Evolutionary conservation across 2,888 invertebrate genomes (phyloP).

Genomic region (Autographa gamma): DNA sequence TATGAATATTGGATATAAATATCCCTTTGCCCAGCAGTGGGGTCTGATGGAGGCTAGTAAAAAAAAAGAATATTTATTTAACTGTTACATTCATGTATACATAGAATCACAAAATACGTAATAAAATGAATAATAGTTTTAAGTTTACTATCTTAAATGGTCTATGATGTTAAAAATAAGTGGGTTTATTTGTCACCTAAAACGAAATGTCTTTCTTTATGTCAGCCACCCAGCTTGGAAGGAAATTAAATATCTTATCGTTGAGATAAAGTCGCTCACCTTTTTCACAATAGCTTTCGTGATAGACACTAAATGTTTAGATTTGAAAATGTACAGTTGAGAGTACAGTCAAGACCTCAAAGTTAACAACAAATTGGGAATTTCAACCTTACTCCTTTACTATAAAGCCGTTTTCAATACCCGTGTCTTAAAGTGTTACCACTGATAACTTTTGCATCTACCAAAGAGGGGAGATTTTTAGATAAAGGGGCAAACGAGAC

Average conservation of each 20-base stretch:
- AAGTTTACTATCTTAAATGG: too few relatives aligned
- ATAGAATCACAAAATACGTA: too few relatives aligned
- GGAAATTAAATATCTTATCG: constrained; percentile 85
- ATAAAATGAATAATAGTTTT: too few relatives aligned
- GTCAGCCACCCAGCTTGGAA: constrained; percentile 74
- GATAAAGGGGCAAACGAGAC: background rate
- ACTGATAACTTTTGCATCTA: background rate
- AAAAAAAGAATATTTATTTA: too few relatives aligned
- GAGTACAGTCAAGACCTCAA: background rate
- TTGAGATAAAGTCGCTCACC: constrained; percentile 74
- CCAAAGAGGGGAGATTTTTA: background rate
- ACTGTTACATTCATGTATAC: too few relatives aligned
- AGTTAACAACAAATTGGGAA: background rate
- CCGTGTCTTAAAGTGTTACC: background rate
- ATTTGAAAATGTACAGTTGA: constrained; percentile 41
- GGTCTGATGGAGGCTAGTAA: too few relatives aligned
- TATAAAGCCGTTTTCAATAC: background rate
- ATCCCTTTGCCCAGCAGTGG: too few relatives aligned
- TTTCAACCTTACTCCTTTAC: background rate
- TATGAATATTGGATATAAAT: too few relatives aligned
- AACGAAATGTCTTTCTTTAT: constrained; percentile 68
- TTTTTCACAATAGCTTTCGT: constrained; percentile 65
- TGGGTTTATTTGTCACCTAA: constrained; percentile 30
- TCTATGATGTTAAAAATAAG: background rate
- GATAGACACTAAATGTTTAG: constrained; percentile 52